Evolutionary conservation across 2,888 invertebrate genomes (phyloP).

Genomic region (Oxycera nigricornis): DNA sequence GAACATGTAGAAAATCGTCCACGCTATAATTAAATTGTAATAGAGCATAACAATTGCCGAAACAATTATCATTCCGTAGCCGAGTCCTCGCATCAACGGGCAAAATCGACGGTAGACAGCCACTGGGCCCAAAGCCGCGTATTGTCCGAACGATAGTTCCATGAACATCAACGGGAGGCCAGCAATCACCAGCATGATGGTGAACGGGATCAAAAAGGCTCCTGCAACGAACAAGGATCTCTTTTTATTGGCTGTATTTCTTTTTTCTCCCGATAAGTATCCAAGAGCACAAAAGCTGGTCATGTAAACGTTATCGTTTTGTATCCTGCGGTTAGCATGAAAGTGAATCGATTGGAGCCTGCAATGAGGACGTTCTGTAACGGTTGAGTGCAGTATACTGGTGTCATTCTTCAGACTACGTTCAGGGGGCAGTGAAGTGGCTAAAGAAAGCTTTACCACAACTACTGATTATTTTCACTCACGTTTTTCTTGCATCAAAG

Average conservation of each 20-base stretch:
- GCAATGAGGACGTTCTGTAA: too few relatives aligned
- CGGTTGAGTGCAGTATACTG: background rate
- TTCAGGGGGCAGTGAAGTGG: too few relatives aligned
- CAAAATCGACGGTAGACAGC: constrained; percentile 81
- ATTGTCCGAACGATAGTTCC: constrained; percentile 86
- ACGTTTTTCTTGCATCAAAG: too few relatives aligned
- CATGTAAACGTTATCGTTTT: background rate
- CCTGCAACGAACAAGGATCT: constrained; percentile 63
- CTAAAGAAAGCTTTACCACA: too few relatives aligned
- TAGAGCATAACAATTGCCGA: constrained; percentile 78
- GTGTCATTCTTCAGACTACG: too few relatives aligned
- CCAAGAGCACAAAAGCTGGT: background rate
- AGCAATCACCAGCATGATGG: constrained; percentile 79
- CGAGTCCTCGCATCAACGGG: constrained; percentile 73
- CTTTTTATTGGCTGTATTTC: too few relatives aligned
- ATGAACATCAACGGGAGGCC: constrained; percentile 84
- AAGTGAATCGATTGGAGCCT: background rate
- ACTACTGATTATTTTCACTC: too few relatives aligned
- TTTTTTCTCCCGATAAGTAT: too few relatives aligned
- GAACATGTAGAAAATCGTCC: constrained; percentile 80
- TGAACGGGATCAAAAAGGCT: constrained; percentile 84
- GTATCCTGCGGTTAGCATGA: background rate
- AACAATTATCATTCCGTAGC: constrained; percentile 80
- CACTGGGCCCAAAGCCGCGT: constrained; percentile 78
- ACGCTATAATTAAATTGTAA: constrained; percentile 78